These are phyloP conservation scores for Squalus acanthias DNA, from an alignment of 2,797 vertebrate species.

Conservation along the genomic window DNA sequence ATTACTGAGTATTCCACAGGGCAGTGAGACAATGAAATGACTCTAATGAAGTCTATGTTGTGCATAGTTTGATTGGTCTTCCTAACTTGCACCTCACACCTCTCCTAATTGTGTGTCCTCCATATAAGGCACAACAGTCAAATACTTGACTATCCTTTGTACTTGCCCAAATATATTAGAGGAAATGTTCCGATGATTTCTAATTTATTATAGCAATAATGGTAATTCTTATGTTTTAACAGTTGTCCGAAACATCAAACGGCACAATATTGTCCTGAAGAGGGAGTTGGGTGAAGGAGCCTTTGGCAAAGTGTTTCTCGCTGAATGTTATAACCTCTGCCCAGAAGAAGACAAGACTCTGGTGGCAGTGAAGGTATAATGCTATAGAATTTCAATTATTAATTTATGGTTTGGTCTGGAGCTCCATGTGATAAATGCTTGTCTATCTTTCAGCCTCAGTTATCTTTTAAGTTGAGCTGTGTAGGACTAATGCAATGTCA, in stretches of 20 bases:
- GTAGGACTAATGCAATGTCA: conserved; percentile 43
- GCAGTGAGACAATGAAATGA: background rate
- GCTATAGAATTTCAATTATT: conserved; percentile 44
- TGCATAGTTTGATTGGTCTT: background rate
- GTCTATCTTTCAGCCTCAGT: background rate
- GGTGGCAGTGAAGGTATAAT: conserved; percentile 90
- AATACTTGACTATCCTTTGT: background rate
- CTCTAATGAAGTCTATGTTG: background rate
- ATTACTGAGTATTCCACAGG: background rate
- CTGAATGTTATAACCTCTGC: conserved; percentile 91
- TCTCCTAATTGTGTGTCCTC: background rate
- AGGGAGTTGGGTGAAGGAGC: conserved; percentile 94
- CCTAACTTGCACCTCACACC: background rate
- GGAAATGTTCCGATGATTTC: background rate
- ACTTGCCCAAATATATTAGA: background rate
- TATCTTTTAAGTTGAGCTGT: conserved; percentile 41
- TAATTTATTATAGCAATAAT: conserved; percentile 40
- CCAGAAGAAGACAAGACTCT: conserved; percentile 91
- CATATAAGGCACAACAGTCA: background rate
- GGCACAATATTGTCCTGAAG: conserved; percentile 94
- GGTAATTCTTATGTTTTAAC: conserved; percentile 50
- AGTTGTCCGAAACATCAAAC: conserved; percentile 97
- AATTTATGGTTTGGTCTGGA: conserved; percentile 43
- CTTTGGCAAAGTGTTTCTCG: conserved; percentile 94
- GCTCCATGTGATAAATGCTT: conserved; percentile 36